phyloP scores from a whole-genome alignment of 2,888 invertebrate species.

The Pinctada fucata region DNA sequence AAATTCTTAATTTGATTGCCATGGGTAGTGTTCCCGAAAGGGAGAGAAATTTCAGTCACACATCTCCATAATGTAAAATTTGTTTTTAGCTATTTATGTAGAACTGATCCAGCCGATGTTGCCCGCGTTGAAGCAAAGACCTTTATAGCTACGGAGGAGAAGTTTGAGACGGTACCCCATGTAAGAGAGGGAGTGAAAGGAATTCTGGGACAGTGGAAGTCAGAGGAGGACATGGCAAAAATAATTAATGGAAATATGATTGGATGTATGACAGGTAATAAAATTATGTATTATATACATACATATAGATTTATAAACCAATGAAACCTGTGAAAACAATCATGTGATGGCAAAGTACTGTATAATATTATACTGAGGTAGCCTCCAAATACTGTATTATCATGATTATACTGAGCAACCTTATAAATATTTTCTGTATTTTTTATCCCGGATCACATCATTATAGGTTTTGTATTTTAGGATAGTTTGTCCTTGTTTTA shows the following conservation, averaged over 20 bases:
- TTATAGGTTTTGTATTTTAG: too few relatives aligned
- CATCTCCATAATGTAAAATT: too few relatives aligned
- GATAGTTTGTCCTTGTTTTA: too few relatives aligned
- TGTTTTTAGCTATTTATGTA: constrained; percentile 87
- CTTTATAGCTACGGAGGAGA: constrained; percentile 92
- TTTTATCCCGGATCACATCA: too few relatives aligned
- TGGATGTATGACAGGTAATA: constrained; percentile 82
- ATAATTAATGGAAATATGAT: constrained; percentile 90
- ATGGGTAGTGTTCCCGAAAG: too few relatives aligned
- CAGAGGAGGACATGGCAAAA: constrained; percentile 86
- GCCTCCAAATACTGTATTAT: too few relatives aligned
- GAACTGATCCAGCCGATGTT: constrained; percentile 97
- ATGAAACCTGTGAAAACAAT: neutral
- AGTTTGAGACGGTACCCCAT: constrained; percentile 90
- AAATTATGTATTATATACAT: constrained; percentile 68
- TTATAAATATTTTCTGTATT: too few relatives aligned
- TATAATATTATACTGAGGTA: too few relatives aligned
- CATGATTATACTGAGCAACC: too few relatives aligned
- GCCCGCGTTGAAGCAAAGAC: constrained; percentile 98
- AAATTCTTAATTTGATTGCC: too few relatives aligned
- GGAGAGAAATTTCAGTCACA: too few relatives aligned
- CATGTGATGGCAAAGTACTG: neutral
- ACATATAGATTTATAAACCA: too few relatives aligned
- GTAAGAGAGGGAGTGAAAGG: constrained; percentile 89
- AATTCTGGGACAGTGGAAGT: constrained; percentile 94